phyloP scores from a whole-genome alignment of 2,797 vertebrate species.

The Characodon lateralis region DNA sequence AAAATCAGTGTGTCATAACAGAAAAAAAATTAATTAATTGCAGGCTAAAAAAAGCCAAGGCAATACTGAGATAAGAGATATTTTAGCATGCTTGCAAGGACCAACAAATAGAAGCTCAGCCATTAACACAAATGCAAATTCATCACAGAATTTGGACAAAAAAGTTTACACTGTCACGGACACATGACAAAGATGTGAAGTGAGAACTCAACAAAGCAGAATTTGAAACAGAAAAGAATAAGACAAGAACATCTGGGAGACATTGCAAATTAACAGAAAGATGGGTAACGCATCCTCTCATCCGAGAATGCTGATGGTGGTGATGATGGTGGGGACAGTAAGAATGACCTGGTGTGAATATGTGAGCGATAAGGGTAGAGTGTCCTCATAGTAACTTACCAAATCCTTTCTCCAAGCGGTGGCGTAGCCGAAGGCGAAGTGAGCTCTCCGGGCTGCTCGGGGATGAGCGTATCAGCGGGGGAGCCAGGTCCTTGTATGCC shows the following conservation, averaged over 20 bases:
- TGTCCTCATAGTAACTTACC: constrained; percentile 82
- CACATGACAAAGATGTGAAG: constrained; percentile 31
- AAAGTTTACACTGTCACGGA: constrained; percentile 32
- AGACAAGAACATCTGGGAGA: constrained; percentile 23
- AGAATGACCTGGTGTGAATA: constrained; percentile 29
- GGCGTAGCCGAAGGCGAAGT: constrained; percentile 83
- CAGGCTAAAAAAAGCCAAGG: constrained; percentile 68
- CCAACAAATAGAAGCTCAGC: constrained; percentile 51
- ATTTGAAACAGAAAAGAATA: constrained; percentile 34
- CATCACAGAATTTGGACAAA: constrained; percentile 27
- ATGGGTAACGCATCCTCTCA: constrained; percentile 38
- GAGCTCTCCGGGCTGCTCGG: constrained; percentile 86
- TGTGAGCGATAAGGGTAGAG: constrained; percentile 16
- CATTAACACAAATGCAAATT: constrained; percentile 40
- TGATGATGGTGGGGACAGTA: constrained; percentile 45
- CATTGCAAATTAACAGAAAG: constrained; percentile 24
- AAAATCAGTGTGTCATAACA: constrained; percentile 58
- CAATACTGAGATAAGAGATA: constrained; percentile 51
- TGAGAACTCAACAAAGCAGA: constrained; percentile 31
- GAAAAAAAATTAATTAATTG: constrained; percentile 34
- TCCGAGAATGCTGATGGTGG: constrained; percentile 41
- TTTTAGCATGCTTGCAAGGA: constrained; percentile 67
- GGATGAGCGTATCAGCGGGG: constrained; percentile 86
- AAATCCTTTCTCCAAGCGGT: constrained; percentile 84
- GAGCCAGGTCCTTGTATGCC: constrained; percentile 86